A percentile compares a stretch with the other conserved stretches of the same genome.
Evolutionary conservation across 30 jellyfish, hydroid and myxozoan genomes (phyloP).

Genomic region (Hydractinia symbiolongicarpus): DNA sequence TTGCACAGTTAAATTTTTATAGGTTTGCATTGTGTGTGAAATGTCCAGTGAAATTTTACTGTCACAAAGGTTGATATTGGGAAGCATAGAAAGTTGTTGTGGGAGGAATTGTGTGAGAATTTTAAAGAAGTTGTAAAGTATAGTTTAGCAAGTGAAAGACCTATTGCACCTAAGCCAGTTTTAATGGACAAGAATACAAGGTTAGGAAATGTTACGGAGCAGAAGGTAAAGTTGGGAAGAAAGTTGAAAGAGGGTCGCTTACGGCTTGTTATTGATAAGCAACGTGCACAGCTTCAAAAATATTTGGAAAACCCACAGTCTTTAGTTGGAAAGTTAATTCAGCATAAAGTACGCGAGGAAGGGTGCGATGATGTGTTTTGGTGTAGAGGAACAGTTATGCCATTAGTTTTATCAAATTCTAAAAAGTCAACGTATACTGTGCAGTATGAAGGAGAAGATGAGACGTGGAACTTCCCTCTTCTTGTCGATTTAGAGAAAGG

Average conservation of each 20-base stretch:
- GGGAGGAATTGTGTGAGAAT: slow-evolving; percentile 14
- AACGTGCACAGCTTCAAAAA: background rate
- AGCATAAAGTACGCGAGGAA: slow-evolving; percentile 17
- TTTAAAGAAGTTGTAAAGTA: background rate
- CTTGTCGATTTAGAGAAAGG: background rate
- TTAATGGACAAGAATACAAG: background rate
- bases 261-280: background rate
- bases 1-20: background rate
- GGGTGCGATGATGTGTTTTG: slow-evolving; percentile 6
- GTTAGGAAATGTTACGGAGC: background rate
- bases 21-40: background rate
- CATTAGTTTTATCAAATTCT: background rate
- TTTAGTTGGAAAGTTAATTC: slow-evolving; percentile 11
- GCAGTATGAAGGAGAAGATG: background rate
- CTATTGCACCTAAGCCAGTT: background rate
- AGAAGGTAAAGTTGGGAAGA: background rate
- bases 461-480: background rate
- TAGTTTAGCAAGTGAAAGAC: background rate
- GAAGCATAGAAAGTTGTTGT: slow-evolving; percentile 8
- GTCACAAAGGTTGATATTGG: background rate
- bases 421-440: background rate
- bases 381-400: slow-evolving; percentile 5
- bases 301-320: slow-evolving; percentile 11
- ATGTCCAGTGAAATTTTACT: background rate
- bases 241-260: background rate